These are phyloP conservation scores for Neogale vison DNA, from an alignment of 2,113 vertebrate species.

Conservation along the genomic window DNA sequence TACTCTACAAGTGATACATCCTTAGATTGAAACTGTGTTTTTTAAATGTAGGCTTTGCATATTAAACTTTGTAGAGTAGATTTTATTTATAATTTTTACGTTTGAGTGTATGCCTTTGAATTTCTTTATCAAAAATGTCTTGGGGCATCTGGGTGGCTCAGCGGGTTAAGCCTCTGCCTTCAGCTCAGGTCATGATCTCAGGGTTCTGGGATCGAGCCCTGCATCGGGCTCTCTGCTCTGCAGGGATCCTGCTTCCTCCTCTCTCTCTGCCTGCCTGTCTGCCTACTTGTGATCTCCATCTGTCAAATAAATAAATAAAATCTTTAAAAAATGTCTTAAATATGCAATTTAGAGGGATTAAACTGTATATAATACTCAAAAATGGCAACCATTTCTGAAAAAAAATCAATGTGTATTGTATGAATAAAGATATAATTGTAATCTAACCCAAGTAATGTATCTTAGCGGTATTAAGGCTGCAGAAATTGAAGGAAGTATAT, in stretches of 20 bases:
- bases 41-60: neutral
- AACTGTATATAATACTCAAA: neutral
- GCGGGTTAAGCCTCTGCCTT: too few species aligned
- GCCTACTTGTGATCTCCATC: too few species aligned
- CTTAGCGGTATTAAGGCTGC: neutral
- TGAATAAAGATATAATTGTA: neutral
- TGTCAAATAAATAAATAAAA: too few species aligned
- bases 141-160: too few species aligned
- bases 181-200: too few species aligned
- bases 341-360: neutral
- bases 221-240: too few species aligned
- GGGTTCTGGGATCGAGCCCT: too few species aligned
- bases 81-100: neutral
- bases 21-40: neutral
- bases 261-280: too few species aligned
- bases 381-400: neutral
- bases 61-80: neutral
- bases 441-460: neutral
- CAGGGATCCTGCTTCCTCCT: too few species aligned
- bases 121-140: neutral
- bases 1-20: neutral
- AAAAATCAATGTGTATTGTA: neutral
- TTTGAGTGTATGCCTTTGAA: neutral
- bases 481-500: neutral
- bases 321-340: neutral